Conservation (phyloP, 2,888 invertebrate species). For the Dascillus cervinus region DNA sequence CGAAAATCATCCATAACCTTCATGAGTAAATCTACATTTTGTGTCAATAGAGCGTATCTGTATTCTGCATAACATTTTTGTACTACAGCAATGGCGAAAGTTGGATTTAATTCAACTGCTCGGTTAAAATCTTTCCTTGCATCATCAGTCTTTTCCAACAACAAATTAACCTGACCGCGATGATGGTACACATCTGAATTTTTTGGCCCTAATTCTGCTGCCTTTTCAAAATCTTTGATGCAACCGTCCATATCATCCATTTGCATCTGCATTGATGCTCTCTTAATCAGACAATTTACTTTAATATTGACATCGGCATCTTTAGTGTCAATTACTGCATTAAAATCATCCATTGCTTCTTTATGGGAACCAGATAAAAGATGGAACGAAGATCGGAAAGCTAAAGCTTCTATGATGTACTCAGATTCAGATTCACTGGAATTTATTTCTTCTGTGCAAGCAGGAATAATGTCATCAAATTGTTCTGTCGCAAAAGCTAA, state of each 20-base stretch:
- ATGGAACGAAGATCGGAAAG: constrained; percentile 80
- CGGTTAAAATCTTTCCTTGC: constrained; percentile 78
- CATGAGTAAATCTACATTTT: constrained; percentile 49
- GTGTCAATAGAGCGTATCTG: constrained; percentile 37
- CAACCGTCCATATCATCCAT: constrained; percentile 65
- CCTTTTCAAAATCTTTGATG: constrained; percentile 70
- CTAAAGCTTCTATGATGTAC: constrained; percentile 61
- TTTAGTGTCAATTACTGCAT: constrained; percentile 58
- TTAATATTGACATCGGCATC: constrained; percentile 56
- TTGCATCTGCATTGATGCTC: constrained; percentile 79
- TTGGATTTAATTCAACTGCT: constrained; percentile 72
- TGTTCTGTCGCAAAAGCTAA: constrained; percentile 60
- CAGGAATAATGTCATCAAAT: constrained; percentile 69
- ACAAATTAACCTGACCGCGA: constrained; percentile 78
- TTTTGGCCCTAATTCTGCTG: constrained; percentile 66
- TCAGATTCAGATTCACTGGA: constrained; percentile 51
- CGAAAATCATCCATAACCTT: constrained; percentile 68
- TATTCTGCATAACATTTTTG: constrained; percentile 90
- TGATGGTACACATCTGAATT: constrained; percentile 86
- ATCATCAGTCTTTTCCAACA: constrained; percentile 72
- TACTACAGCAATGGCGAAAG: constrained; percentile 78
- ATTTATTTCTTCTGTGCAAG: constrained; percentile 73
- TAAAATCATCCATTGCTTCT: constrained; percentile 64
- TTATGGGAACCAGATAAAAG: constrained; percentile 69
- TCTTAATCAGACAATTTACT: constrained; percentile 81